Evolutionary conservation across 2,113 vertebrate genomes (phyloP).

Genomic region (Notarius quadriscutis): DNA sequence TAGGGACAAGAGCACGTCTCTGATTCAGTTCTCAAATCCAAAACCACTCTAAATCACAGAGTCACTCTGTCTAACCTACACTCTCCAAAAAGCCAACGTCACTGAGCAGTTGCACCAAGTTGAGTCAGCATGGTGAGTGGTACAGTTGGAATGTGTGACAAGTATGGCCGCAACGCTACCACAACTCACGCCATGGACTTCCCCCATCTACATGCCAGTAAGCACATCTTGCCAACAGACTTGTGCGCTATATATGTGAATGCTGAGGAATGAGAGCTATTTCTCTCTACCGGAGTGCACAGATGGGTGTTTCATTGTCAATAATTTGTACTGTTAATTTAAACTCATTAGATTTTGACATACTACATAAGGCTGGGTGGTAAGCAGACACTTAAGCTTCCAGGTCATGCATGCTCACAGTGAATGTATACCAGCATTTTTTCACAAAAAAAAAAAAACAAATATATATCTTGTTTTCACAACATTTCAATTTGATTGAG

Average conservation of each 20-base stretch:
- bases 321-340: not conserved
- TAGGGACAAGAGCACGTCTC: not conserved
- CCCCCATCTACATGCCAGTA: constrained; percentile 40
- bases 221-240: constrained; percentile 5
- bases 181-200: constrained; percentile 41
- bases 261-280: not conserved
- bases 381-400: not conserved
- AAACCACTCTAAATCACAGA: constrained; percentile 17
- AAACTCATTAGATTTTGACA: not conserved
- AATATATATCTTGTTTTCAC: not conserved
- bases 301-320: not conserved
- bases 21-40: constrained; percentile 21
- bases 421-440: not conserved
- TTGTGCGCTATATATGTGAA: not conserved
- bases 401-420: not conserved
- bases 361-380: not conserved
- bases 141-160: constrained; percentile 64
- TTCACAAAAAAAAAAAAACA: not conserved
- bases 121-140: constrained; percentile 51
- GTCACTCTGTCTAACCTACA: not conserved
- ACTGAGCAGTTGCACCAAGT: constrained; percentile 19
- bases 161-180: constrained; percentile 32
- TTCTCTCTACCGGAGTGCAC: not conserved
- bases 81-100: constrained; percentile 7
- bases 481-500: not conserved